These are phyloP conservation scores for Teleopsis dalmanni DNA, from an alignment of 1,140 invertebrate genomes.

Conservation along the genomic window DNA sequence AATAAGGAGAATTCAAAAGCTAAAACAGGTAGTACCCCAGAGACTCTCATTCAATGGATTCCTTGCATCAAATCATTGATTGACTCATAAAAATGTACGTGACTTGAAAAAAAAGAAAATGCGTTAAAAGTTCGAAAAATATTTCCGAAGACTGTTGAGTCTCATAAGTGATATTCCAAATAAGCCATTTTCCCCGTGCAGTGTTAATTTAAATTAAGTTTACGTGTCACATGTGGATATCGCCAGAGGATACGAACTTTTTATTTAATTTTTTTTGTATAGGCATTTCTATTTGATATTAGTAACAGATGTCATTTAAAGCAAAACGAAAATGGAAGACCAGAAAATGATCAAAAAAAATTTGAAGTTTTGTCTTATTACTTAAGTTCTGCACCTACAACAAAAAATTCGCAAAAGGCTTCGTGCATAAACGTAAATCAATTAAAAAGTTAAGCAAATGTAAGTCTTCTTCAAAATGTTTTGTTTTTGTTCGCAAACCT, in stretches of 20 bases:
- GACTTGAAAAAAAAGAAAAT: background rate
- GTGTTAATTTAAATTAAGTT: conserved; percentile 6
- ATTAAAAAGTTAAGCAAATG: no score
- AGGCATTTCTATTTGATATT: no score
- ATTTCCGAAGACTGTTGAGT: background rate
- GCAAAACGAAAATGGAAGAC: no score
- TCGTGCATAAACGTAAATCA: no score
- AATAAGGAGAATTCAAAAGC: background rate
- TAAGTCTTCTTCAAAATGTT: no score
- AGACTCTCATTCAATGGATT: conserved; percentile 6
- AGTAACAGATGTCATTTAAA: no score
- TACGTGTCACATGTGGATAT: conserved; percentile 3
- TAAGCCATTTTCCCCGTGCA: background rate
- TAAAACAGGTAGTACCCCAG: background rate
- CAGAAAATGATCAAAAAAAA: no score
- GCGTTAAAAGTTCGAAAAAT: background rate
- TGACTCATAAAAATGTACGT: conserved; percentile 10
- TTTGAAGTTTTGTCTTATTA: no score
- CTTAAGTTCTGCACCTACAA: no score
- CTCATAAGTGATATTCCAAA: background rate
- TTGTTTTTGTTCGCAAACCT: no score
- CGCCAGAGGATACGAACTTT: background rate
- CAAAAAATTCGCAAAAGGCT: no score
- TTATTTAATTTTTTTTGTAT: background rate
- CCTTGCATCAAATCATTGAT: conserved; percentile 8